phyloP scores from a whole-genome alignment of 2,888 invertebrate species.

The Lithophane leautieri region DNA sequence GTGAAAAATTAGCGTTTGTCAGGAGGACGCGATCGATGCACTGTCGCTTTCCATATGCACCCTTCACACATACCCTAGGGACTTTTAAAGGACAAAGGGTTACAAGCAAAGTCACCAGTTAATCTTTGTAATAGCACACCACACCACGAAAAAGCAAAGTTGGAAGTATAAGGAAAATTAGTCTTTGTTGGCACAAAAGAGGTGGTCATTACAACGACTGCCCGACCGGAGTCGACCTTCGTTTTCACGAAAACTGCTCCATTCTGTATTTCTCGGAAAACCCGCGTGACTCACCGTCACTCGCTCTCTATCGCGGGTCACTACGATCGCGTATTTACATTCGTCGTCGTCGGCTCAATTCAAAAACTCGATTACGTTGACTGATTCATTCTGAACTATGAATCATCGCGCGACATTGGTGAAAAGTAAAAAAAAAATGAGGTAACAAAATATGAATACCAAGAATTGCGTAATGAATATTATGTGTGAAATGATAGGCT shows the following conservation, averaged over 20 bases:
- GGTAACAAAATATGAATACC: slow-evolving; percentile 48
- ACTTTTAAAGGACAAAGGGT: slow-evolving; percentile 70
- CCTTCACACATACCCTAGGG: slow-evolving; percentile 68
- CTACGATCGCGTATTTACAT: slow-evolving; percentile 88
- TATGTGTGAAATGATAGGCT: slow-evolving; percentile 2
- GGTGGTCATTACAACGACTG: slow-evolving; percentile 70
- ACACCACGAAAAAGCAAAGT: slow-evolving; percentile 10
- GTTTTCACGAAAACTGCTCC: slow-evolving; percentile 87
- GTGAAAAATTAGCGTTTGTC: slow-evolving; percentile 38
- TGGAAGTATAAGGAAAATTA: slow-evolving; percentile 70
- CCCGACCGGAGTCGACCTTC: slow-evolving; percentile 81
- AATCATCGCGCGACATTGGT: slow-evolving; percentile 84
- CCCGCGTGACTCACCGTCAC: slow-evolving; percentile 87
- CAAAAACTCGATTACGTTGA: slow-evolving; percentile 89
- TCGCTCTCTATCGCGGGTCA: slow-evolving; percentile 86
- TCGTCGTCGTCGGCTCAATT: slow-evolving; percentile 86
- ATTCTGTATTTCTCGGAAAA: slow-evolving; percentile 88
- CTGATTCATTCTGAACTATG: slow-evolving; percentile 87
- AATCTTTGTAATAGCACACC: slow-evolving; percentile 10
- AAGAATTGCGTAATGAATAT: slow-evolving; percentile 25
- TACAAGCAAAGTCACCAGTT: slow-evolving; percentile 52
- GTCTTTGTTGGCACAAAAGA: slow-evolving; percentile 68
- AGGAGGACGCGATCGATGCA: slow-evolving; percentile 72
- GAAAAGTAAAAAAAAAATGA: slow-evolving; percentile 73
- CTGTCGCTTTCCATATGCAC: slow-evolving; percentile 77